Base-by-base conservation (phyloP, 2,888 invertebrate species). In the Pantelozetes paolii region DNA sequence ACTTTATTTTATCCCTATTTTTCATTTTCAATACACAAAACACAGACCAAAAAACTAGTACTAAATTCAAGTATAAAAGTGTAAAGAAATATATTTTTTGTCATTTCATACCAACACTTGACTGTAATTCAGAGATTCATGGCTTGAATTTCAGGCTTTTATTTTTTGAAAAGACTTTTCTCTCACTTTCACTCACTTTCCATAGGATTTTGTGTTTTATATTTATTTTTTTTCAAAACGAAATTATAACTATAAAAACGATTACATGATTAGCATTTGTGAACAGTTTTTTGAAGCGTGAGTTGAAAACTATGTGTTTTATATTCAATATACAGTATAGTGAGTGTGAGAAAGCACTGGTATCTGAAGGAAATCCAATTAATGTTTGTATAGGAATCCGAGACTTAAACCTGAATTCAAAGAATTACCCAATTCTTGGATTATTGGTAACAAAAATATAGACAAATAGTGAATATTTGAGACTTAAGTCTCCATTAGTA, bases 211-310 rank as follows among this genome's bases (percentile, higher is more conserved):
- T 20, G 20, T 48, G 20, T 20, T 20, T 48, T 48, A 6, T 20
- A 48, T 48, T n/a, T n/a, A 20, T 20, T 48, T 48, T 48, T 48
- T 48, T 48, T 48, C 20, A n/a, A 48, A 48, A 48, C 48, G 48
- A 48, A 48, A 48, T 48, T 48, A 48, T 48, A 48, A 48, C 20
- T 48, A 48, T 48, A 48, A 48, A 48, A 48, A 48, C n/a, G 48
- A 48, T 20, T 48, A 48, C 48, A 48, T 48, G 48, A 48, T 48
- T 48, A 48, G 48, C 48, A 48, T 48, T 48, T 48, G 9, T 9
- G 48, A 48, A 20, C n/a, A 48, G 48, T n/a, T n/a, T 48, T 48
- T 45, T 48, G 48, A 48, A 20, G 48, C 48, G 48, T 48, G 48
- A n/a, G 5, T 20, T 48, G 48, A 48, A 48, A 48, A 48, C 48